These are phyloP conservation scores for Muscicapa striata DNA, from an alignment of 2,797 vertebrate genomes.

Conservation along the genomic window DNA sequence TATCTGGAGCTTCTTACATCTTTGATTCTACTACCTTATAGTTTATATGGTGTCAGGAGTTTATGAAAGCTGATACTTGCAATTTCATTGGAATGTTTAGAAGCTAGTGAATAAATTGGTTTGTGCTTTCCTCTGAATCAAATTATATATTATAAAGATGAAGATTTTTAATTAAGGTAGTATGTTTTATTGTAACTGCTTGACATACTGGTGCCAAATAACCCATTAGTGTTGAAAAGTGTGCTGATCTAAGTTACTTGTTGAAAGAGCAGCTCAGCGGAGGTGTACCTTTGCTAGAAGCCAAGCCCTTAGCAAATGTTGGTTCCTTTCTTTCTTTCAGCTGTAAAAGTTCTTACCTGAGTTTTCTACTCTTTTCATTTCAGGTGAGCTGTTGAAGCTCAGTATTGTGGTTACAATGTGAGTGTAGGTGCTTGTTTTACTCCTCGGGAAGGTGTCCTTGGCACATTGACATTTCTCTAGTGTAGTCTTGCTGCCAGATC, in stretches of 20 bases:
- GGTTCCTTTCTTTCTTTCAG: not conserved
- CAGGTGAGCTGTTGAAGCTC: not conserved
- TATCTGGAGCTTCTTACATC: not conserved
- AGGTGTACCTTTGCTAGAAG: not conserved
- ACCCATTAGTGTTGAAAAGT: not conserved
- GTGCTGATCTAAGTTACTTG: not conserved
- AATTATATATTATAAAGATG: not conserved
- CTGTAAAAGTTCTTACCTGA: not conserved
- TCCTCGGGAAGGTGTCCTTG: not conserved
- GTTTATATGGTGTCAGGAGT: not conserved
- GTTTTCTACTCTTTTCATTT: not conserved
- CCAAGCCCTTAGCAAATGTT: not conserved
- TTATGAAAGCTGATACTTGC: not conserved
- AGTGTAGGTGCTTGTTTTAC: fast-evolving
- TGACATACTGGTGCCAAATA: not conserved
- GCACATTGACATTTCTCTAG: not conserved
- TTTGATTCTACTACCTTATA: not conserved
- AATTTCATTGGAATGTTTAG: not conserved
- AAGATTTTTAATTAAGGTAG: not conserved
- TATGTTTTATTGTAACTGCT: not conserved
- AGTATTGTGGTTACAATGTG: not conserved
- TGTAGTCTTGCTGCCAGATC: not conserved
- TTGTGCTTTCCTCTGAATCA: not conserved
- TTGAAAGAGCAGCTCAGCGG: not conserved
- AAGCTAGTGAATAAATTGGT: not conserved